phyloP scores from a whole-genome alignment of 2,888 invertebrate genomes.

The Clostera curtula region DNA sequence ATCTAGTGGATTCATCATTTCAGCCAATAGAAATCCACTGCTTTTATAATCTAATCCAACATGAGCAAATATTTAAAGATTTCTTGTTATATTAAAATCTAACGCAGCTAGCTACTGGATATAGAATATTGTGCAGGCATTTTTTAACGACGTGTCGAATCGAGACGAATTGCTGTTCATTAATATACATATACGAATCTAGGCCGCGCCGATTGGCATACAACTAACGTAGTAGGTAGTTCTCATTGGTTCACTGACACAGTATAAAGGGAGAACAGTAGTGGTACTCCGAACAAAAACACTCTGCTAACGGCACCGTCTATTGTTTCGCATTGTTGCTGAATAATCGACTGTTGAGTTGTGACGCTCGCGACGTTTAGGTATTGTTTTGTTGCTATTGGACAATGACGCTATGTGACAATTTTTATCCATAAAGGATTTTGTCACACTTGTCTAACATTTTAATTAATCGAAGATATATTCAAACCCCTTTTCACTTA shows the following conservation, averaged over 20 bases:
- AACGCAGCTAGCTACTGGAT: too few species aligned
- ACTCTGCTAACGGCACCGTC: background rate
- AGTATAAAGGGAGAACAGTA: conserved; percentile 20
- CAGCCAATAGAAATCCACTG: too few species aligned
- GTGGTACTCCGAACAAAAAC: conserved; percentile 14
- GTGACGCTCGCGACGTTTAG: conserved; percentile 1
- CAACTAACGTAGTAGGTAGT: conserved; percentile 18
- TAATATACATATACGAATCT: conserved; percentile 17
- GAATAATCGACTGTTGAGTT: conserved; percentile 12
- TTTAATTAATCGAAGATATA: too few species aligned
- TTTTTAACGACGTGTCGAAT: conserved; percentile 16
- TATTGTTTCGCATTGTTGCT: conserved; percentile 1
- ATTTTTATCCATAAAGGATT: too few species aligned
- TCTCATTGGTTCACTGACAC: conserved; percentile 22
- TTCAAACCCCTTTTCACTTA: too few species aligned
- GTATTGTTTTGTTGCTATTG: too few species aligned
- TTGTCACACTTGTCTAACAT: too few species aligned
- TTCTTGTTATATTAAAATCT: too few species aligned
- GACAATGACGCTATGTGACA: too few species aligned
- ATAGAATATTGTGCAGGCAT: conserved; percentile 7
- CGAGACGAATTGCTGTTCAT: conserved; percentile 15
- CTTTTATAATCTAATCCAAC: too few species aligned
- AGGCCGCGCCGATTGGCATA: conserved; percentile 31
- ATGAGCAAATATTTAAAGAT: too few species aligned
- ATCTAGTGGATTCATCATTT: too few species aligned